phyloP scores from a whole-genome alignment of 2,113 vertebrate genomes.

The Chloroceryle aenea region DNA sequence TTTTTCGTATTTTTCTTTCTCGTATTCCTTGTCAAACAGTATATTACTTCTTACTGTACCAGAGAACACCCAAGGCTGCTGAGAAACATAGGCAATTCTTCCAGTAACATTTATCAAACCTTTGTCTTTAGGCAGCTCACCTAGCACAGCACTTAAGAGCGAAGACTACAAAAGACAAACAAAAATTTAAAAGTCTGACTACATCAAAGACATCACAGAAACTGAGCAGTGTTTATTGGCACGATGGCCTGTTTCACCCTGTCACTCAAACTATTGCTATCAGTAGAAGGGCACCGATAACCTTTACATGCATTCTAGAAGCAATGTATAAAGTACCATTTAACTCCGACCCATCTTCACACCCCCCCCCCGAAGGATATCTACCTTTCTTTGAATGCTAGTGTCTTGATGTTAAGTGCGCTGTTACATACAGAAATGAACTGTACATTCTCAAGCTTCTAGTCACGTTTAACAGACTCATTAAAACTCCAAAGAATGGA shows the following conservation, averaged over 20 bases:
- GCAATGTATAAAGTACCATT: background rate
- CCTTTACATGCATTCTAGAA: background rate
- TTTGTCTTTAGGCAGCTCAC: constrained; percentile 84
- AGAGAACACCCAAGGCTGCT: constrained; percentile 95
- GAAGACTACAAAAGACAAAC: constrained; percentile 83
- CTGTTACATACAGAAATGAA: background rate
- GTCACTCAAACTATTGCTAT: background rate
- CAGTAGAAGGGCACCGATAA: background rate
- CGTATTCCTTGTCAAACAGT: constrained; percentile 91
- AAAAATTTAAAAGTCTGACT: background rate
- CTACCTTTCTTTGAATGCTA: background rate
- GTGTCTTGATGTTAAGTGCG: background rate
- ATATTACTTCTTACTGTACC: constrained; percentile 95
- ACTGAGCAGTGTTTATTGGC: background rate
- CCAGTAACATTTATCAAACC: constrained; percentile 85
- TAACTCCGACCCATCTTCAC: background rate
- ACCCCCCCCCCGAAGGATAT: background rate
- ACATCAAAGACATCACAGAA: background rate
- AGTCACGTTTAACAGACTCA: background rate
- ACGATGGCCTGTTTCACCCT: accelerated
- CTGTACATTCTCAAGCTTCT: background rate
- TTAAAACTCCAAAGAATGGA: background rate
- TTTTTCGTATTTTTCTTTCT: constrained; percentile 86
- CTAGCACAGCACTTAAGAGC: constrained; percentile 87
- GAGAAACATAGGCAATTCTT: constrained; percentile 88